Base-by-base conservation (phyloP, 2,888 invertebrate species). In the Hyposoter dolosus region DNA sequence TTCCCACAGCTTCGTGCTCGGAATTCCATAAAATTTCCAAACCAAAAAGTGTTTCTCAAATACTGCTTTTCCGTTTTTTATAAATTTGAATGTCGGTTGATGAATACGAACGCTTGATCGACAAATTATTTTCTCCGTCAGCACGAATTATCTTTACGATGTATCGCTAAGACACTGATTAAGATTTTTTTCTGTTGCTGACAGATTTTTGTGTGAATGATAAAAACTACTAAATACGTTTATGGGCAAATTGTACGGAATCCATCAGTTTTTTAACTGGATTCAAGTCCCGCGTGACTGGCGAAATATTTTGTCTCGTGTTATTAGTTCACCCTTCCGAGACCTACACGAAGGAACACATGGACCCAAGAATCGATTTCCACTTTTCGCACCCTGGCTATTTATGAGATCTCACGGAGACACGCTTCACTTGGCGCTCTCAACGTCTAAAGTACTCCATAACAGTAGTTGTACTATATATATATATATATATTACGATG, bases 371-470 rank as follows among this genome's bases (percentile, higher is more conserved):
- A 74, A 53, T 65, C 68, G 23, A 75, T 85, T 47, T 28, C 19
- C 69, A 47, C 32, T 65, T 47, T 82, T 82, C 69, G 68, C 83
- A 79, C 74, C 78, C 74, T 43, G 56, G 32, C 78, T 74, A 74
- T 83, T 83, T 83, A 79, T 66, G 83, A 79, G 74, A 74, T 40
- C 56, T 56, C 71, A 43, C 43, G 12, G 15, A 72, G 83, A 78
- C 45, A 83, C 72, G 71, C 71, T 83, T 79, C 74, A 74, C 66
- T 78, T 74, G 47, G 47, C 78, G 66, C 66, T 79, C 74, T 78
- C 78, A 60, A 78, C 74, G 74, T 79, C 47, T 47, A 45, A 74
- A 74, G 68, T 60, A 60, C 28, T 15, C 28, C 28, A 60, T 60
- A 60, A 60, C 28, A 60, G 28, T 60, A 60, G 56, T 68, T 65